These are phyloP conservation scores for Eupithecia subumbrata DNA, from an alignment of 2,888 invertebrate species.

Conservation along the genomic window DNA sequence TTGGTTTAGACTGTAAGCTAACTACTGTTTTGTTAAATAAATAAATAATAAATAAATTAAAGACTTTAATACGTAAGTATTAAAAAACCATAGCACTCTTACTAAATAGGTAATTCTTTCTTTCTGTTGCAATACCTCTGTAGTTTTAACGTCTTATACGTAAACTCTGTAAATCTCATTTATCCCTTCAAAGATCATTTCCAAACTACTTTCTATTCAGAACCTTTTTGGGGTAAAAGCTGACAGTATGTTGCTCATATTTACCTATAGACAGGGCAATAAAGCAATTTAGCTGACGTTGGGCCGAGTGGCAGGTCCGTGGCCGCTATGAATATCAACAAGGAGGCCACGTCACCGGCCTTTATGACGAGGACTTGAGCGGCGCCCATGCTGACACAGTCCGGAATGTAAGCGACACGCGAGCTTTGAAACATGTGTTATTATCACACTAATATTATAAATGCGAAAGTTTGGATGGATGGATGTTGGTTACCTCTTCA, in stretches of 20 bases:
- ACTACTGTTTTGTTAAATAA: too few relatives aligned
- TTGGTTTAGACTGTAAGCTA: too few relatives aligned
- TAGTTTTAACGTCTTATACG: too few relatives aligned
- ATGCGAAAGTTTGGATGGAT: too few relatives aligned
- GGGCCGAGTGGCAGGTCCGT: constrained; percentile 59
- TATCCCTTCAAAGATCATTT: constrained; percentile 12
- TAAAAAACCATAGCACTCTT: too few relatives aligned
- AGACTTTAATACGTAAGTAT: too few relatives aligned
- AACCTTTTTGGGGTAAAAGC: constrained; percentile 23
- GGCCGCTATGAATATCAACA: constrained; percentile 75
- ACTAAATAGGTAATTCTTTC: too few relatives aligned
- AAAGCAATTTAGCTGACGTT: constrained; percentile 75
- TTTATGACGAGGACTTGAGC: constrained; percentile 60
- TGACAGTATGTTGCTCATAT: constrained; percentile 56
- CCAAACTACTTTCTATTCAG: constrained; percentile 20
- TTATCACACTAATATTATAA: too few relatives aligned
- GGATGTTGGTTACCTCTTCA: too few relatives aligned
- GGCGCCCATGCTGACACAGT: constrained; percentile 45
- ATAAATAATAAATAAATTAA: too few relatives aligned
- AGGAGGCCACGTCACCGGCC: constrained; percentile 51
- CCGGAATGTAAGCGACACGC: constrained; percentile 25
- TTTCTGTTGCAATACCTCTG: too few relatives aligned
- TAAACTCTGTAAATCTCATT: background rate
- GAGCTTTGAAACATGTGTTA: background rate
- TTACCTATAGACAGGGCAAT: constrained; percentile 67